These are phyloP conservation scores for Orthosia gothica DNA, from an alignment of 2,888 invertebrate genomes.

Conservation along the genomic window DNA sequence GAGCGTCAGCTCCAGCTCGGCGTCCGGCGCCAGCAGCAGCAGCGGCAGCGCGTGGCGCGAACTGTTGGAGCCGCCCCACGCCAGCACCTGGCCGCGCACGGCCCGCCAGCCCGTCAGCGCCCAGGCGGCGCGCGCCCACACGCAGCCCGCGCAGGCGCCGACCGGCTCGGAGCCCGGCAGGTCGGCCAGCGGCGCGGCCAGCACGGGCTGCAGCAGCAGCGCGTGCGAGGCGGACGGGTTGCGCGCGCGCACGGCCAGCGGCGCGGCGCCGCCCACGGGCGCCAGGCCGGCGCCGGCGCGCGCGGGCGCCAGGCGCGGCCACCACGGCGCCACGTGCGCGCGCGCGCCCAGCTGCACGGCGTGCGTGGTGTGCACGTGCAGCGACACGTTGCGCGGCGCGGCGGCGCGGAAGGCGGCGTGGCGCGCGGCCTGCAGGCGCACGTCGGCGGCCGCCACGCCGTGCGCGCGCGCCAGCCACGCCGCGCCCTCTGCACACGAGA, in stretches of 20 bases:
- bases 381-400: conserved; percentile 92
- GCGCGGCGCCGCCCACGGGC: conserved; percentile 87
- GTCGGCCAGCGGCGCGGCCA: conserved; percentile 50
- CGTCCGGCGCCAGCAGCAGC: conserved; percentile 91
- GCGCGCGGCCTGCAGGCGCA: conserved; percentile 65
- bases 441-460: conserved; percentile 71
- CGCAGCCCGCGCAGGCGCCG: conserved; percentile 59
- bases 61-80: conserved; percentile 42
- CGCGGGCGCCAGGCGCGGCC: conserved; percentile 66
- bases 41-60: conserved; percentile 63
- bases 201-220: conserved; percentile 92
- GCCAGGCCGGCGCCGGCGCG: conserved; percentile 63
- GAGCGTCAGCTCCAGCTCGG: conserved; percentile 86
- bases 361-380: conserved; percentile 95
- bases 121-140: conserved; percentile 73
- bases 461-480: conserved; percentile 72
- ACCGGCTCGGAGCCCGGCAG: conserved; percentile 60
- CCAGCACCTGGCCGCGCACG: conserved; percentile 61
- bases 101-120: conserved; percentile 76
- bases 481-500: conserved; percentile 63
- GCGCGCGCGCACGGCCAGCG: conserved; percentile 93
- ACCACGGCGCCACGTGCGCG: conserved; percentile 63
- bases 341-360: conserved; percentile 70
- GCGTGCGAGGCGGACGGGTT: conserved; percentile 94
- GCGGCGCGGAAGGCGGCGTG: conserved; percentile 52